A percentile compares a stretch with the other conserved stretches of the same genome.
Evolutionary conservation across 2,797 vertebrate genomes (phyloP).

Genomic region (Syngnathus acus): DNA sequence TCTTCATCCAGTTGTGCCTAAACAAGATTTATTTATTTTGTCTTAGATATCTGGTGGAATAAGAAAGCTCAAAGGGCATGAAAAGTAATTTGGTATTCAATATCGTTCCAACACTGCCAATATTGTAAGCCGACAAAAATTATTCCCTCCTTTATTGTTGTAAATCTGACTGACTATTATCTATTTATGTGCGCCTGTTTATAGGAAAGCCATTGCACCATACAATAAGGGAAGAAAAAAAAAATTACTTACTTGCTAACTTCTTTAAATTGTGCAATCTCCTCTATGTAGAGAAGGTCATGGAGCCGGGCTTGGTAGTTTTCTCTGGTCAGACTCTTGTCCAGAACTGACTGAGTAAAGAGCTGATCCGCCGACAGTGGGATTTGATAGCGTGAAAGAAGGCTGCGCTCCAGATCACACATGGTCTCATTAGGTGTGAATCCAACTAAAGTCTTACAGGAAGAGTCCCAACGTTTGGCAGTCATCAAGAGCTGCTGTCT

Average conservation of each 20-base stretch:
- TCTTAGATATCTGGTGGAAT: too few relatives aligned
- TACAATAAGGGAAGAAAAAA: not conserved
- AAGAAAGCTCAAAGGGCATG: too few relatives aligned
- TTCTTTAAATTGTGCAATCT: conserved; percentile 99
- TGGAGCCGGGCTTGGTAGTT: conserved; percentile 97
- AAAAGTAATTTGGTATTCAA: too few relatives aligned
- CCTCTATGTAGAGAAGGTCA: conserved; percentile 97
- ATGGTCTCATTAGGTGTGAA: conserved; percentile 88
- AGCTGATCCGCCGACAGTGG: conserved; percentile 96
- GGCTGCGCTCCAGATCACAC: conserved; percentile 93
- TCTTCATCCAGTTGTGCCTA: too few relatives aligned
- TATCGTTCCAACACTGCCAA: too few relatives aligned
- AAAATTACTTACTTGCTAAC: conserved; percentile 92
- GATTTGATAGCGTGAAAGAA: conserved; percentile 95
- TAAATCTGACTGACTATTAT: not conserved
- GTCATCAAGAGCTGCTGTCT: conserved; percentile 92
- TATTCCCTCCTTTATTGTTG: not conserved
- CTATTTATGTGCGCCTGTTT: not conserved
- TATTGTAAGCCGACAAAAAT: not conserved
- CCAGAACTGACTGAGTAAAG: conserved; percentile 98
- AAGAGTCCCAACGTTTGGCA: conserved; percentile 95
- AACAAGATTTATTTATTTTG: too few relatives aligned
- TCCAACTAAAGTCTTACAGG: conserved; percentile 93
- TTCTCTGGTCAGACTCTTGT: conserved; percentile 90
- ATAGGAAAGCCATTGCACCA: not conserved